Evolutionary conservation across 2,113 vertebrate genomes (phyloP).

Genomic region (Myrmecobius fasciatus): DNA sequence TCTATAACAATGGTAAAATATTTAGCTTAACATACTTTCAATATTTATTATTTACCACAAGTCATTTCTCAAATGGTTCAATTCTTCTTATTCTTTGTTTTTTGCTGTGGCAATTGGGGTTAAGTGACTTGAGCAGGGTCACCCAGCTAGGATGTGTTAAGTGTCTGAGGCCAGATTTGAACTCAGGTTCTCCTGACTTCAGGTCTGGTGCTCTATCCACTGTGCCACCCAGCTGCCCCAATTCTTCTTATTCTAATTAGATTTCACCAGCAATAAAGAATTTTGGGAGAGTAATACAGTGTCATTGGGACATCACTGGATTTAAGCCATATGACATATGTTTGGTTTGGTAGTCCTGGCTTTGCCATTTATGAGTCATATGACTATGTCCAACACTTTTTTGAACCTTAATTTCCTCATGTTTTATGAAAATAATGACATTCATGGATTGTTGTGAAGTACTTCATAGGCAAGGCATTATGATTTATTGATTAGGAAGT

Average conservation of each 20-base stretch:
- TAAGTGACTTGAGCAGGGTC: no score
- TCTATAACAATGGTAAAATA: not conserved
- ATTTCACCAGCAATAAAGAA: not conserved
- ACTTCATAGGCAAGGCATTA: not conserved
- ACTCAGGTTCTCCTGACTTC: no score
- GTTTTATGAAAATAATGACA: not conserved
- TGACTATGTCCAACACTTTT: not conserved
- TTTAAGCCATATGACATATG: not conserved
- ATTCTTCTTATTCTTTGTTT: not conserved
- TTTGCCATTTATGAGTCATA: not conserved
- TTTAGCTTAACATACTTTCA: not conserved
- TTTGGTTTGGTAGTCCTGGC: not conserved
- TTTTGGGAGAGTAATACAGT: not conserved
- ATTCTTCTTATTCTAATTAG: not conserved
- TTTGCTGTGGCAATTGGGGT: no score
- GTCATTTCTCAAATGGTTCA: not conserved
- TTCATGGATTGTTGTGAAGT: not conserved
- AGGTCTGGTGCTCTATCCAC: no score
- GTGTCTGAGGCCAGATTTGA: no score
- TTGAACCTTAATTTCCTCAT: not conserved
- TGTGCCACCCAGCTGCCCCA: no score
- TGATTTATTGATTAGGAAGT: not conserved
- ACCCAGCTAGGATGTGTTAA: no score
- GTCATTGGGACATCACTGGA: not conserved
- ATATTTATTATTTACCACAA: not conserved